Percentiles rank a stretch among this genome's conserved stretches.
These are phyloP conservation scores for Maniola hyperantus DNA, from an alignment of 2,888 invertebrate genomes.

Conservation along the genomic window DNA sequence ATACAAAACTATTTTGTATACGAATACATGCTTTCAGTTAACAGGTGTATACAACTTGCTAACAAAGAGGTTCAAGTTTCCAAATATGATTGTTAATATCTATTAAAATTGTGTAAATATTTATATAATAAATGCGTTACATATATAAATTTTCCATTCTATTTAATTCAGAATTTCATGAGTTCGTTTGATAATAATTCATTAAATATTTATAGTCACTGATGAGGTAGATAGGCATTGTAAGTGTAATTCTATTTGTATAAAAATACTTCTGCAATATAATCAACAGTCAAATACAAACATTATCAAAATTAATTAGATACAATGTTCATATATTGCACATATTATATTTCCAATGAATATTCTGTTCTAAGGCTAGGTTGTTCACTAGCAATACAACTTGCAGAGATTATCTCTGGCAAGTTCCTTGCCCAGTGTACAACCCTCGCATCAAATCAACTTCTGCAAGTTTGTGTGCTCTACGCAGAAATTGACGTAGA, in stretches of 20 bases:
- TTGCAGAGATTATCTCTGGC: too few relatives aligned
- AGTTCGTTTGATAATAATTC: constrained; percentile 34
- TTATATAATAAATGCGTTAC: constrained; percentile 28
- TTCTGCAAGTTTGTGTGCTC: too few relatives aligned
- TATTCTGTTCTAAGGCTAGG: constrained; percentile 47
- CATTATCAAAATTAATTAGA: constrained; percentile 77
- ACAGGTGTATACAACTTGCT: constrained; percentile 27
- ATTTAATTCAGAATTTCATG: constrained; percentile 27
- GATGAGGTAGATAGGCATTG: constrained; percentile 78
- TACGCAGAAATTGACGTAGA: too few relatives aligned
- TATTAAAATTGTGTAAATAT: constrained; percentile 26
- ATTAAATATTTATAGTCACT: constrained; percentile 54
- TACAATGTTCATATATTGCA: constrained; percentile 75
- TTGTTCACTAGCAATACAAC: too few relatives aligned
- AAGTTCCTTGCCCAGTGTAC: too few relatives aligned
- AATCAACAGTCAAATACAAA: constrained; percentile 81
- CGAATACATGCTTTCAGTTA: constrained; percentile 21
- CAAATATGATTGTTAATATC: constrained; percentile 12
- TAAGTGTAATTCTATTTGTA: constrained; percentile 72
- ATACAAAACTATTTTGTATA: background rate
- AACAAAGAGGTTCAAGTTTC: constrained; percentile 10
- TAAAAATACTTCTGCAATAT: constrained; percentile 82
- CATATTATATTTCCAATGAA: constrained; percentile 52
- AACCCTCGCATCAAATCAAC: too few relatives aligned
- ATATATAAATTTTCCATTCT: constrained; percentile 20